phyloP scores from a whole-genome alignment of 2,888 invertebrate genomes.

The Papilio demoleus region DNA sequence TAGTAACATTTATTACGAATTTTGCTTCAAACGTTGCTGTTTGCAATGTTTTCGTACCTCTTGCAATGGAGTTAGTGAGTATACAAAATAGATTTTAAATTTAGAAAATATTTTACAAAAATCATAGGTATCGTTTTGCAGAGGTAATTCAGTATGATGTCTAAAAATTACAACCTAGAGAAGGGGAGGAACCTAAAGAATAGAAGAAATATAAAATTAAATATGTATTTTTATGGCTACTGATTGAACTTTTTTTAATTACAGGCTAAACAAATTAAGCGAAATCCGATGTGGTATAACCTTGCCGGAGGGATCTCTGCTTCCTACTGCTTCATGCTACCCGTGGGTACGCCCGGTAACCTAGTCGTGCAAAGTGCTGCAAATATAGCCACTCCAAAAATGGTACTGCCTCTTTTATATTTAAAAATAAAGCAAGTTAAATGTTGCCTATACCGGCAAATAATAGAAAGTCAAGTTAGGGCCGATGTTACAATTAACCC shows the following conservation, averaged over 20 bases:
- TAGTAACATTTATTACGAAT: slow-evolving; percentile 65
- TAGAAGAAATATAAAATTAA: too few relatives aligned
- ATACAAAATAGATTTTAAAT: slow-evolving; percentile 1
- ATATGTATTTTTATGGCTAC: background rate
- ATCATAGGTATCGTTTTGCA: too few relatives aligned
- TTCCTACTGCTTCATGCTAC: slow-evolving; percentile 75
- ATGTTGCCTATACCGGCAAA: too few relatives aligned
- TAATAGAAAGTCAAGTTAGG: too few relatives aligned
- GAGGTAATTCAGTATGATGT: too few relatives aligned
- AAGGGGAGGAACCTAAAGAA: too few relatives aligned
- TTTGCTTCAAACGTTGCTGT: slow-evolving; percentile 74
- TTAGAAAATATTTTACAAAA: too few relatives aligned
- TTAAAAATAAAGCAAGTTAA: too few relatives aligned
- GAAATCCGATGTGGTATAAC: slow-evolving; percentile 64
- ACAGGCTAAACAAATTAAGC: slow-evolving; percentile 60
- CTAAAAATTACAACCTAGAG: too few relatives aligned
- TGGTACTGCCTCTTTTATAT: slow-evolving; percentile 57
- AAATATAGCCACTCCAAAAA: slow-evolving; percentile 64
- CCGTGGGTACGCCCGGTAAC: slow-evolving; percentile 84
- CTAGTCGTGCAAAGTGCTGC: slow-evolving; percentile 76
- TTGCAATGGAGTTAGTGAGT: slow-evolving; percentile 70
- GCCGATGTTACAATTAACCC: too few relatives aligned
- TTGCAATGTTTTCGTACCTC: slow-evolving; percentile 66
- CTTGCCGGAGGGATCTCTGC: slow-evolving; percentile 60
- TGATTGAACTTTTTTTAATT: slow-evolving; percentile 41